Evolutionary conservation across 2,113 vertebrate genomes (phyloP).

Genomic region (Syngnathus floridae): DNA sequence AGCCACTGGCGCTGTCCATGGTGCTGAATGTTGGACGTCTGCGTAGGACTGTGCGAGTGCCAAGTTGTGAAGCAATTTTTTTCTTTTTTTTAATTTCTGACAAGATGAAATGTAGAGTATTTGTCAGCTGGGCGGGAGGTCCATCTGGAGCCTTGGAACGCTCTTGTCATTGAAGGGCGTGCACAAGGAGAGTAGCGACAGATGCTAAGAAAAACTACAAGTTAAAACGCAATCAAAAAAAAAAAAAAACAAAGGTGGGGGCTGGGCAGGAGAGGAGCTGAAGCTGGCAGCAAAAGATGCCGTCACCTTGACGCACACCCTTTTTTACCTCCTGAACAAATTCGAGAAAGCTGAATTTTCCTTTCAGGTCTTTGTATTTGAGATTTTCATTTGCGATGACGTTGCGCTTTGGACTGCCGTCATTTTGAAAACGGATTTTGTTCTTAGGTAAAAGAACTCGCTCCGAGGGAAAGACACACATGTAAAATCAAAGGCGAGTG

Average conservation of each 20-base stretch:
- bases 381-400: neutral
- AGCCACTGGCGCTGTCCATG: constrained; percentile 33
- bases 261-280: constrained; percentile 39
- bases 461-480: constrained; percentile 28
- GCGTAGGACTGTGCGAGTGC: neutral
- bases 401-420: too few species aligned
- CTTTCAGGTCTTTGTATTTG: neutral
- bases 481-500: constrained; percentile 20
- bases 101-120: constrained; percentile 56
- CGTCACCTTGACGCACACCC: constrained; percentile 49
- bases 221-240: constrained; percentile 9
- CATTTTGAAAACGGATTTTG: neutral
- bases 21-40: constrained; percentile 25
- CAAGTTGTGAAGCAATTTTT: constrained; percentile 11
- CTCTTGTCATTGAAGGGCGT: constrained; percentile 59
- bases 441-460: neutral
- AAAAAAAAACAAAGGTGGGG: constrained; percentile 31
- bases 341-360: neutral
- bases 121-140: constrained; percentile 53
- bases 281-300: constrained; percentile 57
- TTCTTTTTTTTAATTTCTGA: constrained; percentile 34
- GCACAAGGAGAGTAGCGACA: constrained; percentile 54
- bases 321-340: neutral
- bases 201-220: constrained; percentile 44
- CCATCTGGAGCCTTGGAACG: constrained; percentile 67